phyloP scores from a whole-genome alignment of 1,140 invertebrate genomes.

The Caenorhabditis tropicalis region DNA sequence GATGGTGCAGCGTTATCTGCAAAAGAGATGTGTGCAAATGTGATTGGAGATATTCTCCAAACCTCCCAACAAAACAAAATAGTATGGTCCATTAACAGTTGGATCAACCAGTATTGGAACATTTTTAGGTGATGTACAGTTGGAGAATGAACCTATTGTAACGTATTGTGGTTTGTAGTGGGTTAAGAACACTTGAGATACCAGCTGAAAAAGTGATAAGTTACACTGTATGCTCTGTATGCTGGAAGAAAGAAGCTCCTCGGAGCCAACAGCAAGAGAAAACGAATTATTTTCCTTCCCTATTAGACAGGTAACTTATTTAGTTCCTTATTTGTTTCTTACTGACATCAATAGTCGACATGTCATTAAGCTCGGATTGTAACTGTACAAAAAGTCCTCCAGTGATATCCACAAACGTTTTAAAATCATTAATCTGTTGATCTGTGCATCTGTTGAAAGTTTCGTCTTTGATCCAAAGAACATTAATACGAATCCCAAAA shows the following conservation, averaged over 20 bases:
- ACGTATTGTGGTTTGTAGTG: conserved; percentile 28
- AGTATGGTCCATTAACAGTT: background rate
- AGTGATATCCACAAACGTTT: background rate
- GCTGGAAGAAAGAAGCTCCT: no score
- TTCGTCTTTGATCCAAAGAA: background rate
- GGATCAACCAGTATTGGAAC: background rate
- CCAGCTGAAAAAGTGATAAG: background rate
- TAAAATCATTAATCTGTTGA: background rate
- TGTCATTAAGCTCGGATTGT: background rate
- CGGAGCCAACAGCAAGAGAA: no score
- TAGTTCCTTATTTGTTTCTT: no score
- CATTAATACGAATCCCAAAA: background rate
- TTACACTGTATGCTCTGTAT: no score
- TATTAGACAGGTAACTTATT: no score
- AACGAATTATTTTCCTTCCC: no score
- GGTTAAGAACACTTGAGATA: background rate
- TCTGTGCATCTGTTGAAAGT: background rate
- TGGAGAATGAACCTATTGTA: background rate
- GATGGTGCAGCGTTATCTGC: background rate
- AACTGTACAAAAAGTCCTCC: background rate
- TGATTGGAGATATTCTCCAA: no score
- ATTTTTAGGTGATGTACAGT: background rate
- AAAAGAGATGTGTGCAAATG: background rate
- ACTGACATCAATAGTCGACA: background rate
- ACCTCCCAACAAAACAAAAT: conserved; percentile 18